Evolutionary conservation across 2,888 invertebrate genomes (phyloP), one percentile per base, ranked within the genome.

Genomic region (Leucophenga maculata): DNA sequence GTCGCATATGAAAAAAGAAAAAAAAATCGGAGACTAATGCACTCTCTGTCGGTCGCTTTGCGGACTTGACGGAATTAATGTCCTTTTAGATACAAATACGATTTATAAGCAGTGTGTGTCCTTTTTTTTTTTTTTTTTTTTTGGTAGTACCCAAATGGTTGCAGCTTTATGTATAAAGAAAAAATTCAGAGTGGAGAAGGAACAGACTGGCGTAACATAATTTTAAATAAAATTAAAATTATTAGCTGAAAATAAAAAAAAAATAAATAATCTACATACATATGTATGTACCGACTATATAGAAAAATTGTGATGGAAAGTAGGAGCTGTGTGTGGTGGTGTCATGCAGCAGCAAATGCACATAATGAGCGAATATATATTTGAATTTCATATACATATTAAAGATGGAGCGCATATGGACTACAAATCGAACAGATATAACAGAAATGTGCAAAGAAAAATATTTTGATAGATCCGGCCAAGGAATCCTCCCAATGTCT

Each of bases 1-100:
- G 31, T 31, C 26, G 14, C 2, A 55, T 14, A 55, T 20, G n/a
- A n/a, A n/a, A 13, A 55, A 4, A n/a, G n/a, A 64, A 64, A 64
- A 20, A 55, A 52, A 67, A 32, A 50, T 39, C 8, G 39, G 26
- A 22, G 32, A 66, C 69, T 67, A 70, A 67, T 70, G 69, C 69
- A 70, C 62, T 69, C 60, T 70, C 44, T 59, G 48, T 26, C 22
- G 68, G 26, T 67, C 76, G 74, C 73, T 73, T 69, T 72, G 69
- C 73, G 74, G 70, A 67, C 71, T 71, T 72, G 77, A 74, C 71
- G 70, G 77, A 82, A 83, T 82, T 79, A 83, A 83, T 81, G 78
- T 82, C 77, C 78, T 78, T 78, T 82, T 81, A 82, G 79, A 79
- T 83, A 82, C 79, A 85, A 85, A 80, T 84, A 85, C 80, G 85